These are phyloP conservation scores for Dromas ardeola DNA, from an alignment of 2,113 vertebrate species.

Conservation along the genomic window DNA sequence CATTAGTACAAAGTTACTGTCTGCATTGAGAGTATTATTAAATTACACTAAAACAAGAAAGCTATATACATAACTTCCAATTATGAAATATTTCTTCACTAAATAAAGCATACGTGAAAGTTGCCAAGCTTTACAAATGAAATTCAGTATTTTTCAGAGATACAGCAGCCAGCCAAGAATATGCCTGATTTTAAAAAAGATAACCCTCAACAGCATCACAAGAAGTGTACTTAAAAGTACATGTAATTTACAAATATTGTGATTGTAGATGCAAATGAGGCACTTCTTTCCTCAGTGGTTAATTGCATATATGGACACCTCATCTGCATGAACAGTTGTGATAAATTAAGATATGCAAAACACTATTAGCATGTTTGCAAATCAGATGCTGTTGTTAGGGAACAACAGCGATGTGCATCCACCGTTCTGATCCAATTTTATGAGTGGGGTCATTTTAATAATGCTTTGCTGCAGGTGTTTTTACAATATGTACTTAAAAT, in stretches of 20 bases:
- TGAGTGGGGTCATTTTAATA: neutral
- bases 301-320: conserved; percentile 14
- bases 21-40: neutral
- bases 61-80: neutral
- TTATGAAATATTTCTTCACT: neutral
- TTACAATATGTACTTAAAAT: neutral
- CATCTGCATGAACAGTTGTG: neutral
- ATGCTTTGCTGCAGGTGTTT: neutral
- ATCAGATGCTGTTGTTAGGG: neutral
- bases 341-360: conserved; percentile 25
- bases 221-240: neutral
- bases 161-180: neutral
- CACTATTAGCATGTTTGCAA: neutral
- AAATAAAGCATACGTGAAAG: neutral
- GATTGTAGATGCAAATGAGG: conserved; percentile 12
- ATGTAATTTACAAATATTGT: neutral
- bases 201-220: neutral
- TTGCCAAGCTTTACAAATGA: neutral
- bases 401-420: neutral
- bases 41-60: neutral
- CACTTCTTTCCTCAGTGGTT: neutral
- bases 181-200: neutral
- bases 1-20: neutral
- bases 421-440: neutral
- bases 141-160: neutral